phyloP scores from a whole-genome alignment of 2,888 invertebrate species.

The Sarcophaga carnaria region DNA sequence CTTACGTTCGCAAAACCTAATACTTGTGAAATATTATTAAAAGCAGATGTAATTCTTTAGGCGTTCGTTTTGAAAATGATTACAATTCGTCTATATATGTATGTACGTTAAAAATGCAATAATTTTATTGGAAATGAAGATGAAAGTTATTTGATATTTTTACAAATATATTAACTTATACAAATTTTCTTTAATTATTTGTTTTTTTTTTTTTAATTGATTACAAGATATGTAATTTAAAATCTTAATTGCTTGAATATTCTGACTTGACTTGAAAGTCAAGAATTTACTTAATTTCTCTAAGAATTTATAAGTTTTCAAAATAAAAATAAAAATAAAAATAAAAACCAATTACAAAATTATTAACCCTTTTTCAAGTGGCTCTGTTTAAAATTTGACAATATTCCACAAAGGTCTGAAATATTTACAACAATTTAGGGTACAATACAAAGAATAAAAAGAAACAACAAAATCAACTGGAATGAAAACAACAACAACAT shows the following conservation, averaged over 20 bases:
- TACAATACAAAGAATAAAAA: background rate
- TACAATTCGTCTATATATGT: too few species aligned
- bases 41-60: too few species aligned
- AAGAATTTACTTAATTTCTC: slow-evolving; percentile 33
- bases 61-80: too few species aligned
- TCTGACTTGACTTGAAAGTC: slow-evolving; percentile 7
- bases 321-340: background rate
- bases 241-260: too few species aligned
- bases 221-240: too few species aligned
- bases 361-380: slow-evolving; percentile 12
- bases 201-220: too few species aligned
- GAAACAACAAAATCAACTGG: background rate
- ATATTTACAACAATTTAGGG: slow-evolving; percentile 35
- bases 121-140: background rate
- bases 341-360: background rate
- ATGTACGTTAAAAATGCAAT: too few species aligned
- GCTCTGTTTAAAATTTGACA: slow-evolving; percentile 19
- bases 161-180: background rate
- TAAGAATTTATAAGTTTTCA: slow-evolving; percentile 4
- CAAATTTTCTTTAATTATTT: too few species aligned
- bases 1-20: too few species aligned
- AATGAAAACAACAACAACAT: background rate
- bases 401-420: slow-evolving; percentile 31
- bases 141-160: slow-evolving; percentile 3
- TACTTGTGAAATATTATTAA: too few species aligned